These are phyloP conservation scores for Astreopora myriophthalma DNA, from an alignment of 64 coral and sea anemone species.

Conservation along the genomic window DNA sequence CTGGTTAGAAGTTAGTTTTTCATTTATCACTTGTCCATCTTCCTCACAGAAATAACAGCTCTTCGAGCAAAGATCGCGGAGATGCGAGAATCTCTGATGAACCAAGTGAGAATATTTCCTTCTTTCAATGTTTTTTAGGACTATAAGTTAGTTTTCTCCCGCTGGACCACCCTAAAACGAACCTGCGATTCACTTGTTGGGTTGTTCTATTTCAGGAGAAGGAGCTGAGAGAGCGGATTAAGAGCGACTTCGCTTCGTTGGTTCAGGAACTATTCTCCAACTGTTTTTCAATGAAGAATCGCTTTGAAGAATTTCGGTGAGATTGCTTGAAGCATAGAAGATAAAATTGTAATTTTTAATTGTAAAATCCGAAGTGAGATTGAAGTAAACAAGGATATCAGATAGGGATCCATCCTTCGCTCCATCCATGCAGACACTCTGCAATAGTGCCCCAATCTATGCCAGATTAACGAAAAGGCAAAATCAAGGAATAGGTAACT, in stretches of 20 bases:
- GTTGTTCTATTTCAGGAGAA: constrained; percentile 70
- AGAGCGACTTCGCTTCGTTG: constrained; percentile 86
- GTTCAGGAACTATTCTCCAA: constrained; percentile 91
- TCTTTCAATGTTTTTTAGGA: background rate
- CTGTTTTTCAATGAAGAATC: constrained; percentile 97
- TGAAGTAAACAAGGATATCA: no score
- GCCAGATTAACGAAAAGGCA: no score
- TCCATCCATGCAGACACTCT: no score
- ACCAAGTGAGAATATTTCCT: constrained; percentile 56
- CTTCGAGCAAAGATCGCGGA: constrained; percentile 93
- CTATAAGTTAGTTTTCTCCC: background rate
- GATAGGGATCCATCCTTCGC: no score
- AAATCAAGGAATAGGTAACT: no score
- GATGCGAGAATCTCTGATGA: constrained; percentile 83
- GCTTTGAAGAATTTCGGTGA: constrained; percentile 98
- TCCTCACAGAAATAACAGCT: constrained; percentile 91
- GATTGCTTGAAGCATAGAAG: background rate
- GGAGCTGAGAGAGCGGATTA: constrained; percentile 83
- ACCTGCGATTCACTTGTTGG: no score
- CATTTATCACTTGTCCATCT: background rate
- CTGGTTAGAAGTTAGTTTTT: background rate
- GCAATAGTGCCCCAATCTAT: no score
- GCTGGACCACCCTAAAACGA: no score
- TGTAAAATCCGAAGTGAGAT: no score
- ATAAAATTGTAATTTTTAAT: background rate